Evolutionary conservation across 2,797 vertebrate genomes (phyloP), one percentile per base, ranked within the genome.

Genomic region (Megaceryle alcyon): DNA sequence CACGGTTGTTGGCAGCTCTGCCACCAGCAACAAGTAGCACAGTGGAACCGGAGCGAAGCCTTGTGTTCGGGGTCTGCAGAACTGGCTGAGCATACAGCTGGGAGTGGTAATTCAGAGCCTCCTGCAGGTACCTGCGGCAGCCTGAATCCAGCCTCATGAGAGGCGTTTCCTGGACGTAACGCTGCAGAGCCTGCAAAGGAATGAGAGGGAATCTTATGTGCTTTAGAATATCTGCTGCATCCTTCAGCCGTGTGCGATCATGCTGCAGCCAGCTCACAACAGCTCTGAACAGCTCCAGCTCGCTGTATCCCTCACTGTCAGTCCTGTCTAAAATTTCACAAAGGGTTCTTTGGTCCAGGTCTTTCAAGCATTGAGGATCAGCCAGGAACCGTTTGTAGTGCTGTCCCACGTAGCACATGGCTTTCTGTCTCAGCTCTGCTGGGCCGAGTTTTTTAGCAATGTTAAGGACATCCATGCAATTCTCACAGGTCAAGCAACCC

Each of bases 31-130:
- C 72, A 2, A 98, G 90, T 83, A 97, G 86, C 15, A 21, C 5
- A 0, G 88, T 26, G 12, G 89, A 29, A 8, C 31, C 15, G 0
- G 84, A 71, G 14, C 92, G 70, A 31, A 95, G 64, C 33, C 18
- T 37, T 0, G 86, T 85, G 51, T 51, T 54, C 8, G 33, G 86
- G 2, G 15, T 93, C 92, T 92, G 95, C 51, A 95, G 92, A 8
- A 83, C 33, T 1, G 96, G 97, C 92, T 97, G 96, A 9, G 94
- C 76, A 0, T 95, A 93, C 3, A 70, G 84, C 70, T 60, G 96
- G 21, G 79, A 70, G 75, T 98, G 97, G 59, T 98, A 97, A 13
- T 56, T 60, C 61, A 97, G 77, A 20, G 96, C 96, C 46, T 98
- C 94, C 77, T 89, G 94, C 10, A 98, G 82, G 63, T 96, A 96